These are phyloP conservation scores for Aphidius gifuensis DNA, from an alignment of 1,140 invertebrate species.

Conservation along the genomic window DNA sequence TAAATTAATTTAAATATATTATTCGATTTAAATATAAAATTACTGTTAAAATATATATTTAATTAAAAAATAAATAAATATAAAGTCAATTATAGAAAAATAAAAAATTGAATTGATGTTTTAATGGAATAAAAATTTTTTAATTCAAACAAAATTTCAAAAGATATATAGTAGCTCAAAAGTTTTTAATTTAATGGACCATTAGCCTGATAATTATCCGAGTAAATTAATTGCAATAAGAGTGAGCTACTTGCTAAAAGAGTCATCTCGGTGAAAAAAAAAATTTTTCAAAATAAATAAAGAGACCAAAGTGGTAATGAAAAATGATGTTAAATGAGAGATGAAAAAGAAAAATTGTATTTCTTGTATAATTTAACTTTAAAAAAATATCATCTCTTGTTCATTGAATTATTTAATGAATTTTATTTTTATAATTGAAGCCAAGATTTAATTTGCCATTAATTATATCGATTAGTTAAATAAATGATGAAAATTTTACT, in stretches of 20 bases:
- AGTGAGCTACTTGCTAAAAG: constrained; percentile 40
- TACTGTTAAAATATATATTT: no score
- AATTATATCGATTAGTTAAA: no score
- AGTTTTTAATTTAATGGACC: constrained; percentile 47
- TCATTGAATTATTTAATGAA: no score
- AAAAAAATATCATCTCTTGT: not conserved
- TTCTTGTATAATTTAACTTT: not conserved
- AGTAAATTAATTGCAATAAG: constrained; percentile 45
- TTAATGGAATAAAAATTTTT: not conserved
- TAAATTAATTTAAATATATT: constrained; percentile 17
- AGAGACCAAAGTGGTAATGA: constrained; percentile 1
- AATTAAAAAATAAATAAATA: not conserved
- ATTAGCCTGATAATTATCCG: constrained; percentile 47
- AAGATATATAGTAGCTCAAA: constrained; percentile 31
- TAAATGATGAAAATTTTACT: no score
- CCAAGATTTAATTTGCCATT: no score
- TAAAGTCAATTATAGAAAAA: not conserved
- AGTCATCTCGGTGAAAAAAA: no score
- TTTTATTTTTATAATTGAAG: no score
- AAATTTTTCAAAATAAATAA: constrained; percentile 8
- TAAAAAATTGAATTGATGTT: not conserved
- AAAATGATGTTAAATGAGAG: constrained; percentile 3
- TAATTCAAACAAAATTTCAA: constrained; percentile 2
- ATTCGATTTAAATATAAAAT: no score
- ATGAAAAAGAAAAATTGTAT: constrained; percentile 1